phyloP scores from a whole-genome alignment of 2,888 invertebrate species.

The Erebia aethiops region DNA sequence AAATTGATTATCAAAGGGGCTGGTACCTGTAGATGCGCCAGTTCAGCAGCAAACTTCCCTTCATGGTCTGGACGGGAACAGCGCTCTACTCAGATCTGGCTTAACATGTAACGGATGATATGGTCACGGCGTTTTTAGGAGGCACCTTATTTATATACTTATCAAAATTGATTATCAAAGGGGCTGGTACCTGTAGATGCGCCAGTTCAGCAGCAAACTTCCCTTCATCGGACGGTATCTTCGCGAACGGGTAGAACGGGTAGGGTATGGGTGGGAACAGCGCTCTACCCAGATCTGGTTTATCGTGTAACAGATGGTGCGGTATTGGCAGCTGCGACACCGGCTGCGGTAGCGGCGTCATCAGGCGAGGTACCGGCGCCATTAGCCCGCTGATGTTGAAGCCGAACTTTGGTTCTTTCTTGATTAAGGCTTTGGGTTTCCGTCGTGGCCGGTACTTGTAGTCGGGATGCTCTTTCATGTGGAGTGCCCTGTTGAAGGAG shows the following conservation, averaged over 20 bases:
- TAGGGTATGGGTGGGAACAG: conserved; percentile 89
- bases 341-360: conserved; percentile 71
- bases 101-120: conserved; percentile 78
- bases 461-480: conserved; percentile 97
- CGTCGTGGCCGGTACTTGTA: conserved; percentile 95
- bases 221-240: conserved; percentile 76
- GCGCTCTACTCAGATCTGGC: conserved; percentile 79
- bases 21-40: conserved; percentile 84
- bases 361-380: conserved; percentile 81
- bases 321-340: conserved; percentile 73
- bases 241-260: conserved; percentile 87
- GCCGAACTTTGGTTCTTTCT: conserved; percentile 90
- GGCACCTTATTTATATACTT: too few relatives aligned
- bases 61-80: conserved; percentile 81
- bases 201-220: conserved; percentile 88
- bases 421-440: conserved; percentile 92
- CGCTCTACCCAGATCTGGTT: conserved; percentile 86
- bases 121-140: too few relatives aligned
- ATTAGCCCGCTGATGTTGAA: conserved; percentile 86
- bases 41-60: conserved; percentile 85
- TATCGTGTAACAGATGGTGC: conserved; percentile 80
- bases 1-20: too few relatives aligned
- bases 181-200: conserved; percentile 77
- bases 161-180: too few relatives aligned
- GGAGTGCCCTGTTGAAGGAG: conserved; percentile 87